Evolutionary conservation across 2,113 vertebrate species (phyloP), one percentile per base, ranked within the genome.

Genomic region (Heterotis niloticus): DNA sequence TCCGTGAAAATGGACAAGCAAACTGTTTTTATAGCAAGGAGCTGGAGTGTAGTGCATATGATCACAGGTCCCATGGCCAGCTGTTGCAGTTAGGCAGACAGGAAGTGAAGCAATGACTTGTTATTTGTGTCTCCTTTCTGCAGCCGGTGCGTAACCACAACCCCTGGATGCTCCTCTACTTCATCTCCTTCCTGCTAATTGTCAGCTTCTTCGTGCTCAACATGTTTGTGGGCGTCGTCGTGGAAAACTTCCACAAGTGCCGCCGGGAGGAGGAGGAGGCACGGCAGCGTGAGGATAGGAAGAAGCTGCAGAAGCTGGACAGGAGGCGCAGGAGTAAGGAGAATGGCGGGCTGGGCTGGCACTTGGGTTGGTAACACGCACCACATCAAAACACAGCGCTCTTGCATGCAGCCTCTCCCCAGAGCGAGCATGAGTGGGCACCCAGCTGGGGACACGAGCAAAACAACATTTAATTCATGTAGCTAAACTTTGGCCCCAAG

Each of bases 271-370:
- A 98, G 89, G 96, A 98, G 80, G 96, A 97, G 89, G 91, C 94
- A 0, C 93, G 94, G 13, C 86, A 94, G 1, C 90, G 95, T 0
- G 96, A 97, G 82, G 95, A 96, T n/a, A n/a, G n/a, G 88, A 99
- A 98, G 89, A 93, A 94, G 79, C 93, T 92, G 73, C 92, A 93
- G 70, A 92, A 95, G 87, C 91, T 98, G 90, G 96, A 98, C 91
- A 95, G 96, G 94, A 98, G 95, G 91, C 96, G 96, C 94, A 95
- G 98, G 96, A 99, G 98, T 99, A 98, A 99, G 98, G 94, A 93
- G 90, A 92, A 91, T 90, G 93, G 81, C 90, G 92, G 91, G 94
- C 93, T 90, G 92, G 95, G 96, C 95, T 93, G 93, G 96, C 96
- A 94, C 94, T 91, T 90, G 92, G 94, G 88, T 88, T 28, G 74